Conservation (phyloP, 2,888 invertebrate genomes). For the Ischnus inquisitorius region DNA sequence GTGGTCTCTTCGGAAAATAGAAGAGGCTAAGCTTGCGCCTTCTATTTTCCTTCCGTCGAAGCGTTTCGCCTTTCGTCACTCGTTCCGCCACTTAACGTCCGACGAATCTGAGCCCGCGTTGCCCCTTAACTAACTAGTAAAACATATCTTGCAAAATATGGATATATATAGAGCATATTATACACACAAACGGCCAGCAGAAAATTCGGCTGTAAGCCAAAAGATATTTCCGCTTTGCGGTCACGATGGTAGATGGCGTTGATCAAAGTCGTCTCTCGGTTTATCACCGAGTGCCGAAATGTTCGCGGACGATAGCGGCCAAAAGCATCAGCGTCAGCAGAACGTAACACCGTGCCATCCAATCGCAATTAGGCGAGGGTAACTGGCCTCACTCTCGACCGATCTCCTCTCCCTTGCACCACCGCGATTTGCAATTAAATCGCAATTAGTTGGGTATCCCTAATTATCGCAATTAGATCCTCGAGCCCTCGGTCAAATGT, state of each 20-base stretch:
- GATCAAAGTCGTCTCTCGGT: constrained; percentile 61
- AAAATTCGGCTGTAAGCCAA: constrained; percentile 28
- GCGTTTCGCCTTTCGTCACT: constrained; percentile 20
- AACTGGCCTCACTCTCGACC: constrained; percentile 18
- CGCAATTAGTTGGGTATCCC: constrained; percentile 68
- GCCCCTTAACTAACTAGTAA: constrained; percentile 67
- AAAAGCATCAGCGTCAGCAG: constrained; percentile 58
- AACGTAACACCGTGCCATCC: constrained; percentile 69
- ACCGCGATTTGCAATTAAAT: constrained; percentile 65
- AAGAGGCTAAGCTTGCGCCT: constrained; percentile 67
- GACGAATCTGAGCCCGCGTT: constrained; percentile 17
- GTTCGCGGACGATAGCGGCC: constrained; percentile 24
- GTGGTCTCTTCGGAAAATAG: constrained; percentile 77
- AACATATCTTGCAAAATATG: background rate
- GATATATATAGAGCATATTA: background rate
- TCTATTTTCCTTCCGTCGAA: constrained; percentile 38
- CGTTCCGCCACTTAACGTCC: constrained; percentile 46
- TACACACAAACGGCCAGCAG: too few relatives aligned
- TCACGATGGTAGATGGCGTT: constrained; percentile 42
- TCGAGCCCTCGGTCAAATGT: constrained; percentile 55
- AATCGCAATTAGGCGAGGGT: constrained; percentile 68
- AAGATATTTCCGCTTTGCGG: constrained; percentile 34
- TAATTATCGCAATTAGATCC: constrained; percentile 72
- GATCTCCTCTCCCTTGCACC: constrained; percentile 29
- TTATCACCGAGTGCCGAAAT: constrained; percentile 63